Conservation (phyloP, 37 sponge, comb jelly and placozoan species). For the Halisarca cf. caerulea region DNA sequence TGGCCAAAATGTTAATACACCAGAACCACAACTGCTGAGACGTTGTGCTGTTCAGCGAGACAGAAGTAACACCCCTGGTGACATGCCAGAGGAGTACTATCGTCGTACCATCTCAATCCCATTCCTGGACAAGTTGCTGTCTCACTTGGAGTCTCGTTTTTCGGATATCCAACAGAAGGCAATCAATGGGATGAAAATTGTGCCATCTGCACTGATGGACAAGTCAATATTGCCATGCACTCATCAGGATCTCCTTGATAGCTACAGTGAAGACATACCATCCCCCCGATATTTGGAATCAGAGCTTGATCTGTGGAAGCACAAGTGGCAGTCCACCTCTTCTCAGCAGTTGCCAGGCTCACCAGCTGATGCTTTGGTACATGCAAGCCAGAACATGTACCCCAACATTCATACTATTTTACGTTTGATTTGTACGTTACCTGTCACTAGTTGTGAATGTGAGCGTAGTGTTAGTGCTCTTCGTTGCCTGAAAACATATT, state of each 20-base stretch:
- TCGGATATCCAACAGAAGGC: too few relatives aligned
- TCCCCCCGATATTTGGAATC: constrained; percentile 21
- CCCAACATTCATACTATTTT: neutral
- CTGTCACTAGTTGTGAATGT: constrained; percentile 1
- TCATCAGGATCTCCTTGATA: constrained; percentile 22
- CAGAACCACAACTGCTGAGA: constrained; percentile 35
- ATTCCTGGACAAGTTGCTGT: too few relatives aligned
- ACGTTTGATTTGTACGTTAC: neutral
- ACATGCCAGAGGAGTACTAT: constrained; percentile 53
- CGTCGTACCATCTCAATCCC: constrained; percentile 52
- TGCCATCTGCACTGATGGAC: too few relatives aligned
- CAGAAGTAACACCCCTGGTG: constrained; percentile 52
- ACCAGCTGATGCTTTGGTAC: constrained; percentile 26
- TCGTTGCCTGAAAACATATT: constrained; percentile 11
- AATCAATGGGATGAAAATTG: too few relatives aligned
- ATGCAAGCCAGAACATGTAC: constrained; percentile 24
- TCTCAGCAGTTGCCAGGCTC: constrained; percentile 28
- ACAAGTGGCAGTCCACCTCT: constrained; percentile 17
- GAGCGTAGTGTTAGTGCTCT: constrained; percentile 16
- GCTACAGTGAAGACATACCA: constrained; percentile 38
- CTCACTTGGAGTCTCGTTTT: too few relatives aligned
- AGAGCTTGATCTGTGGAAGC: constrained; percentile 49
- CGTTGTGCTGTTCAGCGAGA: constrained; percentile 41
- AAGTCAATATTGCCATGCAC: neutral
- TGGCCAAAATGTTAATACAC: constrained; percentile 29